phyloP scores from a whole-genome alignment of 1,140 invertebrate genomes.

The Eurosta solidaginis region DNA sequence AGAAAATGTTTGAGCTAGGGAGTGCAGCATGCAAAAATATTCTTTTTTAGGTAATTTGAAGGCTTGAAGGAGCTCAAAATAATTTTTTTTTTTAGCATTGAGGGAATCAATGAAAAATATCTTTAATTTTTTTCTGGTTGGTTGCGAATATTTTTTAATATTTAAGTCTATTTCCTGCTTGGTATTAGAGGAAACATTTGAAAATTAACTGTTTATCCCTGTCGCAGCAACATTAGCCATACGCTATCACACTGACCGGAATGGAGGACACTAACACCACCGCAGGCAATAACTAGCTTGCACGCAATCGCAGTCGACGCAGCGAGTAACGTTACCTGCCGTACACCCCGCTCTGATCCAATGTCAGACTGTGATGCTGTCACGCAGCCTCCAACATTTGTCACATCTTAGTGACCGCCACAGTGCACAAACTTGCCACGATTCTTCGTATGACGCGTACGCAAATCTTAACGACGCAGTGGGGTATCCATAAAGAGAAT shows the following conservation, averaged over 20 bases:
- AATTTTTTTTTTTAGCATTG: too few relatives aligned
- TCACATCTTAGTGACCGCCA: not conserved
- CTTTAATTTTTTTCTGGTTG: too few relatives aligned
- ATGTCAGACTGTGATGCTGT: too few relatives aligned
- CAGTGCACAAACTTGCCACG: not conserved
- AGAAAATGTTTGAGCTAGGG: too few relatives aligned
- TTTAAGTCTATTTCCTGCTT: not conserved
- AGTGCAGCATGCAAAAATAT: too few relatives aligned
- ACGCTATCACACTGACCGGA: not conserved
- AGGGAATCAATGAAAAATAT: too few relatives aligned
- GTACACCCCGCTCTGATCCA: too few relatives aligned
- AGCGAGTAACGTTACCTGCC: not conserved
- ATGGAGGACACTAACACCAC: not conserved
- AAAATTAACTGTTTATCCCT: slow-evolving; percentile 14
- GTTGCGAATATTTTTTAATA: too few relatives aligned
- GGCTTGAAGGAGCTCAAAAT: too few relatives aligned
- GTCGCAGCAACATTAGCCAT: not conserved
- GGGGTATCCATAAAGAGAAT: not conserved
- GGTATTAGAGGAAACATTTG: not conserved
- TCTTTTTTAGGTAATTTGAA: too few relatives aligned
- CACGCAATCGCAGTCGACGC: not conserved
- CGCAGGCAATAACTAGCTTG: not conserved
- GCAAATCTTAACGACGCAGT: not conserved
- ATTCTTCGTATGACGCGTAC: not conserved
- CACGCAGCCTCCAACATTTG: not conserved